Evolutionary conservation across 2,797 vertebrate species (phyloP), one percentile per base, ranked within the genome.

Genomic region (Platyrinchus mystaceus): DNA sequence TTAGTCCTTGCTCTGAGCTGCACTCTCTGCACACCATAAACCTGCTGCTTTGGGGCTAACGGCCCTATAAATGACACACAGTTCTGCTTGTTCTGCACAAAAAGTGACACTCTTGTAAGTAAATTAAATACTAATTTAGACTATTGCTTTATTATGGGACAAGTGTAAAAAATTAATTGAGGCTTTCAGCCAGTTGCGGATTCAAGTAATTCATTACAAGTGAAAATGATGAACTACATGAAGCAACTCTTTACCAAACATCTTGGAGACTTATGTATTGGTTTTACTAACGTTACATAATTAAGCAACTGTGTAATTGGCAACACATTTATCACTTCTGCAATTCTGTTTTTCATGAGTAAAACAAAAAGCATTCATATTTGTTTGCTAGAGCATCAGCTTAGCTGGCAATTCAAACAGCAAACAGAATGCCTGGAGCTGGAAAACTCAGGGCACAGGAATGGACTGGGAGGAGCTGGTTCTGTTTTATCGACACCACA

Each of bases 271-370:
- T 92, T 96, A 89, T 84, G 84, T 84, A 95, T 95, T 96, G 95
- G 93, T 91, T 91, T 96, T 95, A 86, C 83, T 91, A 87, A 95
- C 21, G 59, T 97, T 93, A 95, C 89, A 77, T 94, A 97, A 97
- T 96, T 97, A 97, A 97, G 93, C 95, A 95, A 96, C 94, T 95
- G 96, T 95, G 90, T 96, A 96, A 97, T 89, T 97, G 95, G 93
- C 95, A 97, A 86, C 89, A 89, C 91, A 95, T 97, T 96, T 90
- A 95, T 95, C 94, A 96, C 90, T 95, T 90, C 69, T 95, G 76
- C 83, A 86, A 21, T 60, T 91, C 95, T 87, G 85, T 62, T 95
- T 93, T 95, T 79, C 79, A 47, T 22, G 30, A 86, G 88, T 7
- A 52, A 92, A 93, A 92, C 92, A 91, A 83, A 89, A 94, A 81